Evolutionary conservation across 2,113 vertebrate species (phyloP).

Genomic region (Corydoras maculifer): DNA sequence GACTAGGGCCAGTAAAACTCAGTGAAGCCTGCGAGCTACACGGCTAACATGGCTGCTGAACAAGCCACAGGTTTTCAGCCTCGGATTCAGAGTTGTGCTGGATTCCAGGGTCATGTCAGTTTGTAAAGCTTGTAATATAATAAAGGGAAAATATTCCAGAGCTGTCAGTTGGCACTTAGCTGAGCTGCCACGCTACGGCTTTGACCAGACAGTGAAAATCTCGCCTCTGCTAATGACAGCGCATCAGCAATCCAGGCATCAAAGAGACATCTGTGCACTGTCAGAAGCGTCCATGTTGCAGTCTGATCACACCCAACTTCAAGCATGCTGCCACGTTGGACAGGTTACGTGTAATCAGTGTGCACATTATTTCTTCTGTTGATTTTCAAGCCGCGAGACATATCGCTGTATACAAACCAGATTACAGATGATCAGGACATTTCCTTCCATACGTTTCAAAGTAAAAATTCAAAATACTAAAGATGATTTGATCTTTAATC

Average conservation of each 20-base stretch:
- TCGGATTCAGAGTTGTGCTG: neutral
- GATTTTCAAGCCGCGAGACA: conserved; percentile 1
- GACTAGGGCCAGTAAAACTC: conserved; percentile 3
- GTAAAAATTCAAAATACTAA: no score
- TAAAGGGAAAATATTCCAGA: neutral
- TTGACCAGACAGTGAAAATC: conserved; percentile 28
- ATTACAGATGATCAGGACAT: no score
- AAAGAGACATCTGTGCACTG: conserved; percentile 31
- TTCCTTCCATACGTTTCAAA: no score
- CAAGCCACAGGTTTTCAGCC: conserved; percentile 2
- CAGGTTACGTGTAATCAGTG: conserved; percentile 7
- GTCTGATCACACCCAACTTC: conserved; percentile 23
- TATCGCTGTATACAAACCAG: neutral
- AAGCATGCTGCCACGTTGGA: conserved; percentile 9
- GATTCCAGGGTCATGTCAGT: neutral
- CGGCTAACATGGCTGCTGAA: neutral
- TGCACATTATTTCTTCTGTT: conserved; percentile 11
- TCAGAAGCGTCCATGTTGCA: conserved; percentile 11
- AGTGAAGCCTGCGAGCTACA: conserved; percentile 24
- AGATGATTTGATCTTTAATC: no score
- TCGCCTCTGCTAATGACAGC: conserved; percentile 15
- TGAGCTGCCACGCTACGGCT: neutral
- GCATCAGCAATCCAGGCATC: conserved; percentile 9
- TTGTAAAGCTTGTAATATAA: neutral
- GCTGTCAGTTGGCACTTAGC: neutral